Evolutionary conservation across 1,140 invertebrate species (phyloP).

Genomic region (Druon quercuslanigerum): DNA sequence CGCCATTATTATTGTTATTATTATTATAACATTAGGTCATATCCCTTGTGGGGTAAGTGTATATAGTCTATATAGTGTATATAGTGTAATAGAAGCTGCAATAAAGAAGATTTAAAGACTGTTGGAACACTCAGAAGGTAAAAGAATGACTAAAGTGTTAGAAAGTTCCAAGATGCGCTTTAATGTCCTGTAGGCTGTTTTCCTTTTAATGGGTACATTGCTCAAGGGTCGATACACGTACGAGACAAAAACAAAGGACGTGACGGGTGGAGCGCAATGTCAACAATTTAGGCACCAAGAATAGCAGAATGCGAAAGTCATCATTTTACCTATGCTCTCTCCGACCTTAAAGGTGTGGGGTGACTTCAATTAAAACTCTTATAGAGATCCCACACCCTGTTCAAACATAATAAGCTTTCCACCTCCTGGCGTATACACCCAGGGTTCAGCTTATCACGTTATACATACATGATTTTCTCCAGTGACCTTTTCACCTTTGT

Average conservation of each 20-base stretch:
- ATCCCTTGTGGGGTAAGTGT: no score
- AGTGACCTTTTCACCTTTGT: not conserved
- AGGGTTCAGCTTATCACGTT: slow-evolving; percentile 40
- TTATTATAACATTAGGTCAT: no score
- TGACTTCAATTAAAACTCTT: slow-evolving; percentile 69
- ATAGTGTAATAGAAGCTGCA: not conserved
- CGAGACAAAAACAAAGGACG: slow-evolving; percentile 3
- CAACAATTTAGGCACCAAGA: slow-evolving; percentile 67
- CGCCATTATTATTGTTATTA: no score
- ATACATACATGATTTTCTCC: slow-evolving; percentile 28
- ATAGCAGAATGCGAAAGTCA: slow-evolving; percentile 59
- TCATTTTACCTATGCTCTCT: slow-evolving; percentile 45
- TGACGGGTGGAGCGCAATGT: slow-evolving; percentile 50
- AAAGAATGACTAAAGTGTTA: not conserved
- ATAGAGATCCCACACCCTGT: slow-evolving; percentile 63
- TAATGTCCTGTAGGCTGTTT: not conserved
- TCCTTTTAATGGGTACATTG: not conserved
- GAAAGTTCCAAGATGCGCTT: not conserved
- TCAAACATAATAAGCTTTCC: slow-evolving; percentile 68
- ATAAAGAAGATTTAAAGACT: slow-evolving; percentile 2
- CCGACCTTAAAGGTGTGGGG: slow-evolving; percentile 59
- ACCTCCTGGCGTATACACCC: slow-evolving; percentile 37
- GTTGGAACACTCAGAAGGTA: not conserved
- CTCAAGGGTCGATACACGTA: not conserved
- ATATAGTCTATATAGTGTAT: no score